Evolutionary conservation across 2,797 vertebrate species (phyloP).

Genomic region (Epinephelus malabaricus): DNA sequence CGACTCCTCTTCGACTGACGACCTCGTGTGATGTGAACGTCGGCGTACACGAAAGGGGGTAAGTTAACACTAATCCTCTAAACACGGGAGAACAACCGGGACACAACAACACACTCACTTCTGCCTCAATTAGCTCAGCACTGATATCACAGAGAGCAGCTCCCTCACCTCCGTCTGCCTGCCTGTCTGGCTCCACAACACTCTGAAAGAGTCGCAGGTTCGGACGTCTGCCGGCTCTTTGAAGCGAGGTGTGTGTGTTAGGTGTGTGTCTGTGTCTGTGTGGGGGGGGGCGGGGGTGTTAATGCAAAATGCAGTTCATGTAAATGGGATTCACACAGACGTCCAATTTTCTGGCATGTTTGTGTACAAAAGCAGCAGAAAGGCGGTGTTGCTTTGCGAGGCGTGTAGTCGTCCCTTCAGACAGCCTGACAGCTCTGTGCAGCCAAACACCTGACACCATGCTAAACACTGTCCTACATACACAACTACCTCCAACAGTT

Average conservation of each 20-base stretch:
- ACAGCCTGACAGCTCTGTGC: conserved; percentile 48
- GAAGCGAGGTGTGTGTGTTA: conserved; percentile 2
- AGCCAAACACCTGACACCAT: conserved; percentile 3
- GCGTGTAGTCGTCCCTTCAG: conserved; percentile 36
- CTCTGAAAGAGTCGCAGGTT: conserved; percentile 10
- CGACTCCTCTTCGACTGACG: neutral
- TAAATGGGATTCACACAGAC: conserved; percentile 45
- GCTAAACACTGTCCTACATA: conserved; percentile 35
- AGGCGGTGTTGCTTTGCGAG: conserved; percentile 15
- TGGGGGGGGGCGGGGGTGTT: neutral
- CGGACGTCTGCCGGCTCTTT: conserved; percentile 30
- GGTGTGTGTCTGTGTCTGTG: neutral
- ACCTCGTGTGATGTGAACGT: conserved; percentile 39
- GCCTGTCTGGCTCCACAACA: conserved; percentile 1
- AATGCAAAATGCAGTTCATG: conserved; percentile 36
- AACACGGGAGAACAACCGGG: conserved; percentile 19
- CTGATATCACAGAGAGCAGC: conserved; percentile 8
- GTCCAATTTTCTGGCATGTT: conserved; percentile 52
- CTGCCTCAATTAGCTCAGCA: conserved; percentile 43
- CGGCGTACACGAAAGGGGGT: conserved; percentile 65
- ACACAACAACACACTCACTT: conserved; percentile 23
- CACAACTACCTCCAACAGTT: conserved; percentile 13
- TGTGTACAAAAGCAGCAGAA: conserved; percentile 17
- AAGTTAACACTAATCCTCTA: conserved; percentile 36
- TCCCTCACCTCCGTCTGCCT: conserved; percentile 1